Evolutionary conservation across 1,140 invertebrate genomes (phyloP).

Genomic region (Drosophila nebulosa): DNA sequence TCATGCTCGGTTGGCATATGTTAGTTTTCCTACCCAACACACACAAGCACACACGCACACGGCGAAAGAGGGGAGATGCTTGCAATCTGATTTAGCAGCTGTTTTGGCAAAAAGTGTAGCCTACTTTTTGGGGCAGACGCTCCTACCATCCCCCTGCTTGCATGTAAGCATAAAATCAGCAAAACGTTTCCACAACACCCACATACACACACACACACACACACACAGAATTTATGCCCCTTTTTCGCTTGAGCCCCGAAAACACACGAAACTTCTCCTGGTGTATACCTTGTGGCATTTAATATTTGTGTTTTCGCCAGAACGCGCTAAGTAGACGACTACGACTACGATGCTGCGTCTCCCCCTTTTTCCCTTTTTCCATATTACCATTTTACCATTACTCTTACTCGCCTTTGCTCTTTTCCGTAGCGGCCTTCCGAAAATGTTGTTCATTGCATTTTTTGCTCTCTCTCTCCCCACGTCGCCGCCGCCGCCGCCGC

Average conservation of each 20-base stretch:
- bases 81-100: constrained; percentile 31
- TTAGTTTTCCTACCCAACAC: constrained; percentile 53
- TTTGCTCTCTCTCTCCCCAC: not conserved
- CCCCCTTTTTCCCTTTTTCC: not conserved
- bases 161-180: constrained; percentile 67
- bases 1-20: constrained; percentile 69
- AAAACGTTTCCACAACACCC: constrained; percentile 61
- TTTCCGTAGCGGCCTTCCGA: constrained; percentile 38
- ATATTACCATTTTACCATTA: too few relatives aligned
- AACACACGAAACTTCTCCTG: constrained; percentile 38
- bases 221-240: constrained; percentile 44
- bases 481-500: too few relatives aligned
- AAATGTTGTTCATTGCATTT: constrained; percentile 56
- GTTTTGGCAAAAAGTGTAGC: constrained; percentile 57
- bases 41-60: constrained; percentile 6
- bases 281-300: constrained; percentile 73
- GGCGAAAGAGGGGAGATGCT: not conserved
- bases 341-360: not conserved
- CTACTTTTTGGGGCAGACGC: constrained; percentile 46
- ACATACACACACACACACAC: constrained; percentile 10
- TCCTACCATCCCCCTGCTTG: constrained; percentile 19
- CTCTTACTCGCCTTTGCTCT: constrained; percentile 6
- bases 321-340: constrained; percentile 16
- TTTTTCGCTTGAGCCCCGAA: constrained; percentile 54
- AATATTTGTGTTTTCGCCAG: constrained; percentile 69